Conservation (phyloP, 1,140 invertebrate species). For the Drosophila ficusphila region DNA sequence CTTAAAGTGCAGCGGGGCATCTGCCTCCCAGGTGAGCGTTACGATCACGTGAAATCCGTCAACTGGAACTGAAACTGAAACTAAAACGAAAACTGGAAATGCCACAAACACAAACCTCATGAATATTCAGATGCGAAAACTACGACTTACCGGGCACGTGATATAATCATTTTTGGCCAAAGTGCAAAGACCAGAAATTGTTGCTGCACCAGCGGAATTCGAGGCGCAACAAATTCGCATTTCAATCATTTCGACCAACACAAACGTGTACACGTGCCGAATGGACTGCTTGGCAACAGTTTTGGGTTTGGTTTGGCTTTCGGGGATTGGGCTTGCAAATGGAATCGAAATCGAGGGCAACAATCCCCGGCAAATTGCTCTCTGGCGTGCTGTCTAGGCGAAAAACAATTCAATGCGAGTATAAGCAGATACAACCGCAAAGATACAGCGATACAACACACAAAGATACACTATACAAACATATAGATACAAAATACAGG, state of each 20-base stretch:
- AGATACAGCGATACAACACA: background rate
- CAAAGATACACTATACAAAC: background rate
- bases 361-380: conserved; percentile 23
- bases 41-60: conserved; percentile 57
- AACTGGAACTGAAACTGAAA: conserved; percentile 18
- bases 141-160: conserved; percentile 43
- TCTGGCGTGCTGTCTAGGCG: conserved; percentile 55
- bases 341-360: conserved; percentile 40
- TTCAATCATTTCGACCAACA: conserved; percentile 20
- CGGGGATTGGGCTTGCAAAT: conserved; percentile 5
- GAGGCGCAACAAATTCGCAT: conserved; percentile 1
- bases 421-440: conserved; percentile 46
- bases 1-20: conserved; percentile 12
- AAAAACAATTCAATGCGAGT: conserved; percentile 34
- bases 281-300: conserved; percentile 61
- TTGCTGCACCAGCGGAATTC: conserved; percentile 28
- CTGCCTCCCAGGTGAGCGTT: conserved; percentile 13
- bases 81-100: conserved; percentile 19
- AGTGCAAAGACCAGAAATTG: conserved; percentile 44
- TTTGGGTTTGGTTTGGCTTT: background rate
- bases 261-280: conserved; percentile 77
- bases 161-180: conserved; percentile 46
- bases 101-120: conserved; percentile 16
- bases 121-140: conserved; percentile 8
- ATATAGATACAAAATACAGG: background rate